phyloP scores from a whole-genome alignment of 2,797 vertebrate species.

The Phaenicophaeus curvirostris region DNA sequence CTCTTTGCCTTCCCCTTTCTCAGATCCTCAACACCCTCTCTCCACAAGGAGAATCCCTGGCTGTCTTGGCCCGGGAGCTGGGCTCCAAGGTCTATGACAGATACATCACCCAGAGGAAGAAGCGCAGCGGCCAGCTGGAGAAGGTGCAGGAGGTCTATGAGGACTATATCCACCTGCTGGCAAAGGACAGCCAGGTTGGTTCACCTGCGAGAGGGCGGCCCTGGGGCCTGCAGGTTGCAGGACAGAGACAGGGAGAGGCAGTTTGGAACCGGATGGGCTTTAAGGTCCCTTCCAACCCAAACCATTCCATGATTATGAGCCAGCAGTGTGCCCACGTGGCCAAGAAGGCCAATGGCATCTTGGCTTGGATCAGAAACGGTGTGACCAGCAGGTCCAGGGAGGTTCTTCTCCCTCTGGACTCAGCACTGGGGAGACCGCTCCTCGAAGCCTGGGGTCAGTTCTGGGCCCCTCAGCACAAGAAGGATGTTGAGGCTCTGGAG shows the following conservation, averaged over 20 bases:
- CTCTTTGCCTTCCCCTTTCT: neutral
- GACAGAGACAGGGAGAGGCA: neutral
- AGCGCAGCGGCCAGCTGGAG: slow-evolving; percentile 71
- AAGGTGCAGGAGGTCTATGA: slow-evolving; percentile 82
- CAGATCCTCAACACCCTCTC: slow-evolving; percentile 83
- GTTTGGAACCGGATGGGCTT: neutral
- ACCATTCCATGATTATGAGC: too few species aligned
- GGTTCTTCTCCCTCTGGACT: too few species aligned
- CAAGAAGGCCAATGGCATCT: too few species aligned
- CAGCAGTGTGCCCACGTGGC: too few species aligned
- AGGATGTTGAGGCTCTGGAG: too few species aligned
- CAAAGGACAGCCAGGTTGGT: slow-evolving; percentile 85
- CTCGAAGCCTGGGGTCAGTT: too few species aligned
- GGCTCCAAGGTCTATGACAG: slow-evolving; percentile 82
- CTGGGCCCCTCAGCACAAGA: too few species aligned
- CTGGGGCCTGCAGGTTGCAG: neutral
- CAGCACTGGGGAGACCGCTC: too few species aligned
- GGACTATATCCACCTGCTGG: slow-evolving; percentile 83
- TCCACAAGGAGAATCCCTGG: slow-evolving; percentile 85
- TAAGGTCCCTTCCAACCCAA: too few species aligned
- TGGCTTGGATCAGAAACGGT: too few species aligned
- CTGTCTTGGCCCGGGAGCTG: slow-evolving; percentile 81
- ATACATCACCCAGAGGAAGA: slow-evolving; percentile 80
- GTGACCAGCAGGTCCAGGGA: too few species aligned
- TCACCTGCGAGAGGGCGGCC: neutral